phyloP scores from a whole-genome alignment of 2,888 invertebrate species.

The Terebella lapidaria region DNA sequence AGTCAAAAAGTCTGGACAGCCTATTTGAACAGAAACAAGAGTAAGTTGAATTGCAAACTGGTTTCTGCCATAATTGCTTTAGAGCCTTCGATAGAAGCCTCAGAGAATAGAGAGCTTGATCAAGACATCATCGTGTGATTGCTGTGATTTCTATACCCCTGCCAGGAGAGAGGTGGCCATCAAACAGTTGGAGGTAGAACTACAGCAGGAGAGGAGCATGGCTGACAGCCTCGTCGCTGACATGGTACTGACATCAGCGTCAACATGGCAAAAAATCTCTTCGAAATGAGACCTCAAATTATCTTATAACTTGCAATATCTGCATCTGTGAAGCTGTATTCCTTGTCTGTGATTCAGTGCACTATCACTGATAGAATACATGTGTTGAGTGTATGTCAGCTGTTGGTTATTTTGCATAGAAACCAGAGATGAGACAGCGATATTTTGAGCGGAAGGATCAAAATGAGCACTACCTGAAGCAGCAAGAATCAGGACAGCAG shows the following conservation, averaged over 20 bases:
- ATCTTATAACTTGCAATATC: too few relatives aligned
- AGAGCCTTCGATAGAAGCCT: too few relatives aligned
- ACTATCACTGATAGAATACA: too few relatives aligned
- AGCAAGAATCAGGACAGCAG: constrained; percentile 55
- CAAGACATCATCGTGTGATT: too few relatives aligned
- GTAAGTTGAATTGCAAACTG: constrained; percentile 52
- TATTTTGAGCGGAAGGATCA: constrained; percentile 53
- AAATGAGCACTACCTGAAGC: constrained; percentile 51
- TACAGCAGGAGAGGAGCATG: constrained; percentile 66
- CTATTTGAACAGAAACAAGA: constrained; percentile 68
- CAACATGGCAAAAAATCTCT: too few relatives aligned
- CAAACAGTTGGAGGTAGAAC: constrained; percentile 65
- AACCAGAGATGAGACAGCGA: constrained; percentile 60
- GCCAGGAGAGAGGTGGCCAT: constrained; percentile 54
- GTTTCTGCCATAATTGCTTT: too few relatives aligned
- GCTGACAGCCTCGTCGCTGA: constrained; percentile 64
- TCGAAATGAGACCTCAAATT: too few relatives aligned
- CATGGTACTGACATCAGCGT: constrained; percentile 58
- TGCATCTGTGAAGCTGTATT: too few relatives aligned
- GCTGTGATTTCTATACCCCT: not conserved
- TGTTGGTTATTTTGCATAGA: too few relatives aligned
- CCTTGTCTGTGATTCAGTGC: too few relatives aligned
- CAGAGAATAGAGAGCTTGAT: too few relatives aligned
- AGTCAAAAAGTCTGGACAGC: constrained; percentile 64
- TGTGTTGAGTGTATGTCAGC: too few relatives aligned